Conservation (phyloP, 2,888 invertebrate genomes). For the Conus canariensis region DNA sequence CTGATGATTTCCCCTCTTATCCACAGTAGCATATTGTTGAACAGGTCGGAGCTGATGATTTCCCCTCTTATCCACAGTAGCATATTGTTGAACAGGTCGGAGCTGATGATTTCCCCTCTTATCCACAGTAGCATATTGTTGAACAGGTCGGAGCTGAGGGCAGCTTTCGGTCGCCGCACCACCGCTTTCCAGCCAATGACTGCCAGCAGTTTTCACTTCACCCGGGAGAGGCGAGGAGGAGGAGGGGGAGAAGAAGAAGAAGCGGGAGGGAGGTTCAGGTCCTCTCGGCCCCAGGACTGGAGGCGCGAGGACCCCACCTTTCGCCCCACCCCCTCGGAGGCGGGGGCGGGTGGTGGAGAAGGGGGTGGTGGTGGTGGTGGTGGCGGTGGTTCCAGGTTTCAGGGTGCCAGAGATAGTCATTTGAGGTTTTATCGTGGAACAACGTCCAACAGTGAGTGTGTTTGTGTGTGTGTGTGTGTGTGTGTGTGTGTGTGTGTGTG, state of each 20-base stretch:
- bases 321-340: background rate
- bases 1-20: too few relatives aligned
- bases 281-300: background rate
- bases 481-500: background rate
- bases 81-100: too few relatives aligned
- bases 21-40: too few relatives aligned
- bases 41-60: too few relatives aligned
- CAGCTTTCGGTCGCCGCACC: conserved; percentile 20
- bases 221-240: background rate
- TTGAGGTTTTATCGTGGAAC: conserved; percentile 31
- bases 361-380: background rate
- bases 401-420: conserved; percentile 2
- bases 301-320: background rate
- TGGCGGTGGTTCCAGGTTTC: background rate
- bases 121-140: too few relatives aligned
- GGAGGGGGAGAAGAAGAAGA: background rate
- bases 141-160: conserved; percentile 9
- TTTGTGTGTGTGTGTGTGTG: background rate
- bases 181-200: background rate
- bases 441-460: conserved; percentile 9
- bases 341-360: background rate
- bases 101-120: too few relatives aligned
- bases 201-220: background rate
- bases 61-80: too few relatives aligned
- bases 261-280: background rate